phyloP scores from a whole-genome alignment of 2,888 invertebrate genomes.

The Chydorus sphaericus region DNA sequence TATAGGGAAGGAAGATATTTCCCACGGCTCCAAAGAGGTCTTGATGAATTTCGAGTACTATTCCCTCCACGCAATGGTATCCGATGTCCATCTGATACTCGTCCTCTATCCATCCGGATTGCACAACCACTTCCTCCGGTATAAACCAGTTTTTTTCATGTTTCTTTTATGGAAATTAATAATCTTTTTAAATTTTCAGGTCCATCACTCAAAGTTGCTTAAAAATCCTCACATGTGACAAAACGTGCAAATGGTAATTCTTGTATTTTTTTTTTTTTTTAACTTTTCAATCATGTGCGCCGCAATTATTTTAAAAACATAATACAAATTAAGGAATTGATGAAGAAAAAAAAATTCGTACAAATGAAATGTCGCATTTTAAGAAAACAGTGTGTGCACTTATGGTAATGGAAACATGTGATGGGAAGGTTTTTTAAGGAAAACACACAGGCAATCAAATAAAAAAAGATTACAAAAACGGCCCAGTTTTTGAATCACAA shows the following conservation, averaged over 20 bases:
- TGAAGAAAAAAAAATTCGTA: neutral
- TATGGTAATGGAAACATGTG: no score
- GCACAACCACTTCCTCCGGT: conserved; percentile 13
- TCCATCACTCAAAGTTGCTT: conserved; percentile 7
- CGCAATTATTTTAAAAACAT: no score
- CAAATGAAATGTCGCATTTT: no score
- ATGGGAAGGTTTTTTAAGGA: no score
- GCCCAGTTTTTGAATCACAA: neutral
- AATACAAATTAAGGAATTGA: no score
- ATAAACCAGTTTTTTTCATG: neutral
- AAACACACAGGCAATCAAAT: neutral
- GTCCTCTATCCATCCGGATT: conserved; percentile 12
- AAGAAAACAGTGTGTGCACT: neutral
- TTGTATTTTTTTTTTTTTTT: neutral
- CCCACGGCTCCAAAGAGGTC: conserved; percentile 4
- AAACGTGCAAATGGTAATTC: conserved; percentile 9
- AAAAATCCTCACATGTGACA: conserved; percentile 9
- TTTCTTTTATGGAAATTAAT: no score
- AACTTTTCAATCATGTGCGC: conserved; percentile 6
- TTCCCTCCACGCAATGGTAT: conserved; percentile 11
- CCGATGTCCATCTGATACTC: conserved; percentile 5
- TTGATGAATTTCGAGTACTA: conserved; percentile 14
- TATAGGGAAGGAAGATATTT: neutral
- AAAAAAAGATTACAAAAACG: neutral
- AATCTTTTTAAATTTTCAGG: neutral